These are phyloP conservation scores for Thereva nobilitata DNA, from an alignment of 2,888 invertebrate species.

Conservation along the genomic window DNA sequence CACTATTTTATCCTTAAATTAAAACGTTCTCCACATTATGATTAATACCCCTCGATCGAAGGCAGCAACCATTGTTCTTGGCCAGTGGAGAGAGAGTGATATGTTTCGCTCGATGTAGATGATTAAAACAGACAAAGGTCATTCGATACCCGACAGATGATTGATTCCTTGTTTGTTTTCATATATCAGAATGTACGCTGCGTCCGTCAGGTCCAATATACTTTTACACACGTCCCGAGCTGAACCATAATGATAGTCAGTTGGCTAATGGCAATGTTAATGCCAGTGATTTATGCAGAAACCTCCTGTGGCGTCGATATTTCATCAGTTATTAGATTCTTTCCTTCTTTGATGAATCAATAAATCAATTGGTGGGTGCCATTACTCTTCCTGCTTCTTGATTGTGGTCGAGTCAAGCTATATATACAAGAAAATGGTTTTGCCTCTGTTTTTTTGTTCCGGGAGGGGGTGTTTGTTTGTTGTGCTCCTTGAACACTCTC, in stretches of 20 bases:
- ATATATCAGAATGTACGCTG: background rate
- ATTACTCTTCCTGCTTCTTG: conserved; percentile 39
- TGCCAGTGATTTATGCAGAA: conserved; percentile 36
- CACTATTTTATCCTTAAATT: no score
- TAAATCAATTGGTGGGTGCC: conserved; percentile 40
- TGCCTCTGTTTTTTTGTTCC: no score
- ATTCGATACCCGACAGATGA: conserved; percentile 18
- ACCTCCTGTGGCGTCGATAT: conserved; percentile 42
- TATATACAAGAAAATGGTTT: no score
- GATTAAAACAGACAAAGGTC: conserved; percentile 23
- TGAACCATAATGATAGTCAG: conserved; percentile 6
- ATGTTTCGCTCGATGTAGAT: conserved; percentile 21
- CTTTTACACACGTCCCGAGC: background rate
- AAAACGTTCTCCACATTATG: no score
- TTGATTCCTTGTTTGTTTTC: conserved; percentile 34
- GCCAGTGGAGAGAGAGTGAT: conserved; percentile 16
- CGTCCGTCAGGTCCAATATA: conserved; percentile 9
- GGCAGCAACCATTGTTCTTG: conserved; percentile 15
- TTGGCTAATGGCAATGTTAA: conserved; percentile 32
- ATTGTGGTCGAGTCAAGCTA: no score
- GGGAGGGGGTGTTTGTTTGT: no score
- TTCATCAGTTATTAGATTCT: conserved; percentile 43
- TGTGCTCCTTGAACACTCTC: no score
- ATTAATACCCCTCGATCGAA: no score
- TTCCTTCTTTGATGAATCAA: conserved; percentile 42